Base-by-base conservation (phyloP, 2,888 invertebrate genomes). In the Agonopterix alstromeriana region DNA sequence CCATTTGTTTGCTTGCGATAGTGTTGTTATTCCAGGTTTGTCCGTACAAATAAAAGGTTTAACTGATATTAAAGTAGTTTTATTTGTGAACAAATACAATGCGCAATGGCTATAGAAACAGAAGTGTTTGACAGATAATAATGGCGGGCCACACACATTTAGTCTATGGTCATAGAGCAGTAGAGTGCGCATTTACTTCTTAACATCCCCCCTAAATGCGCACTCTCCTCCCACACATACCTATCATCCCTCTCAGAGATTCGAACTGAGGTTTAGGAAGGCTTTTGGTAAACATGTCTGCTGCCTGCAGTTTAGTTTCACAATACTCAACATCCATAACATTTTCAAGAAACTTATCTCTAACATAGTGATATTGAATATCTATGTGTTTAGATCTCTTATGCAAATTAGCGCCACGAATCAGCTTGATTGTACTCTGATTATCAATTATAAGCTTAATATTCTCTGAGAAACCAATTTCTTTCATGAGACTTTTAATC, bases 1-100 rank as follows among this genome's bases (percentile, higher is more conserved):
- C 74, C 80, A 73, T 78, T 68, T 68, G 70, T 67, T 69, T 63
- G 63, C 50, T 56, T 61, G 56, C 53, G 67, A 56, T n/a, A n/a
- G n/a, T 17, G 17, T 17, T 17, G 17, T 17, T 17, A 14, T 17
- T 17, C 3, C 17, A 17, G 17, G 17, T 17, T 17, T 17, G 17
- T 17, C 17, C 3, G 17, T 2, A 17, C 17, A 17, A 17, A 17
- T 17, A 17, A 17, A 17, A 17, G 17, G 17, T 17, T 17, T 17
- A 17, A 17, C 17, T 17, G 3, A 17, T 17, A 17, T 17, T 17
- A 17, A 17, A 17, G 17, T 17, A 17, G 3, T 17, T 17, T 17
- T 17, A 17, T 17, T 17, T 17, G 17, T 3, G 3, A 2, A 3
- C 17, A 17, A 17, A 17, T 3, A 17, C 17, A 17, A 17, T 17